A percentile compares a stretch with the other conserved stretches of the same genome.
These are phyloP conservation scores for Pelobates fuscus DNA, from an alignment of 2,113 vertebrate species.

Conservation along the genomic window DNA sequence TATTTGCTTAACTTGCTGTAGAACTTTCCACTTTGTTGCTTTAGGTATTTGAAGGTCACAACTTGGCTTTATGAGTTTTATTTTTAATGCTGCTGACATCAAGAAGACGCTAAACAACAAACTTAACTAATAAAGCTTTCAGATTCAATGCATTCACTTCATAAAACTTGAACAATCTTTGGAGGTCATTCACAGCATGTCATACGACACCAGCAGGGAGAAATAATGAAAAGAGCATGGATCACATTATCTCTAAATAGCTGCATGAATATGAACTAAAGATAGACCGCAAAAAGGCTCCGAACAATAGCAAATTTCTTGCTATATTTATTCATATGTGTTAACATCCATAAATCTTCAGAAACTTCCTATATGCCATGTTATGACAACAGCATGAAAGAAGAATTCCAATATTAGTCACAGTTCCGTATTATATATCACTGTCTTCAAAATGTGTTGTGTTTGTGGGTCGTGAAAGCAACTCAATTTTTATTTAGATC, in stretches of 20 bases:
- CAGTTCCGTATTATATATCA: not conserved
- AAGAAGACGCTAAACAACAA: conserved; percentile 70
- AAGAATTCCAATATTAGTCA: conserved; percentile 22
- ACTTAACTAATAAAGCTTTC: conserved; percentile 79
- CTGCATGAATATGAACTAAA: conserved; percentile 66
- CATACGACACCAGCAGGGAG: conserved; percentile 68
- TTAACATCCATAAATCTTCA: conserved; percentile 35
- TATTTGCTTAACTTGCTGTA: no score
- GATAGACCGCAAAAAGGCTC: conserved; percentile 48
- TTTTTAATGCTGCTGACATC: conserved; percentile 67
- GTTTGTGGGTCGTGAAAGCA: not conserved
- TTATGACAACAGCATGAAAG: conserved; percentile 22
- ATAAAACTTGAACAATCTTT: conserved; percentile 71
- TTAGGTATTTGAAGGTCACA: conserved; percentile 69
- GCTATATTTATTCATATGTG: conserved; percentile 31
- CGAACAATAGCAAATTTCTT: conserved; percentile 35
- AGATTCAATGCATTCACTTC: conserved; percentile 74
- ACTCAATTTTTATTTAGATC: not conserved
- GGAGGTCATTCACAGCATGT: conserved; percentile 75
- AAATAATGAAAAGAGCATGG: conserved; percentile 74
- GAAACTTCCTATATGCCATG: conserved; percentile 19
- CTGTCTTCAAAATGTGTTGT: not conserved
- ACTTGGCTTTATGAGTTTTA: conserved; percentile 65
- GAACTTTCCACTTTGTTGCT: conserved; percentile 26
- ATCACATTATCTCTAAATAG: conserved; percentile 69